These are phyloP conservation scores for Embidobia sp. DNA, from an alignment of 2,888 invertebrate genomes.

Conservation along the genomic window DNA sequence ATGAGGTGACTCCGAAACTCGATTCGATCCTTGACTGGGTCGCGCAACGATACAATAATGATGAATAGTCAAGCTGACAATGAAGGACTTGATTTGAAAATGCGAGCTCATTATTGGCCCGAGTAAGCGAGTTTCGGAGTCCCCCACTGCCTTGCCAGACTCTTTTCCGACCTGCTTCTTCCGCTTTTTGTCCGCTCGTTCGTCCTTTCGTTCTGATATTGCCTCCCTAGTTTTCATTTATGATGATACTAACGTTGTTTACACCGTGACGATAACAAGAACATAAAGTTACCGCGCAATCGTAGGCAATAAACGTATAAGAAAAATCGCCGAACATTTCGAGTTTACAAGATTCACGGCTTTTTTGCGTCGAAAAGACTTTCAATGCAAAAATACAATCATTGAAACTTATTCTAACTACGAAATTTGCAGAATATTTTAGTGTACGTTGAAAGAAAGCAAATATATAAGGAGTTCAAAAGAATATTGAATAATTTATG, in stretches of 20 bases:
- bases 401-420: too few species aligned
- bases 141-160: conserved; percentile 18
- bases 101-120: conserved; percentile 75
- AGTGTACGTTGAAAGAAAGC: too few species aligned
- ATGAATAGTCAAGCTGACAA: conserved; percentile 73
- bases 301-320: background rate
- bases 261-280: conserved; percentile 10
- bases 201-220: conserved; percentile 4
- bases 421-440: too few species aligned
- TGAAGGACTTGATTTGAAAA: conserved; percentile 77
- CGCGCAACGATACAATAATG: conserved; percentile 66
- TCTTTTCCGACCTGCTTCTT: conserved; percentile 55
- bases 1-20: conserved; percentile 39
- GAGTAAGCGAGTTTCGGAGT: conserved; percentile 45
- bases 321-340: background rate
- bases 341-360: background rate
- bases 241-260: conserved; percentile 12
- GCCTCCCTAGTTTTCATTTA: conserved; percentile 19
- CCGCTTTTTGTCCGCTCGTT: conserved; percentile 40
- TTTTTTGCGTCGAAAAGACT: too few species aligned
- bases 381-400: too few species aligned
- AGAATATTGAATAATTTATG: too few species aligned
- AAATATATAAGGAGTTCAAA: too few species aligned
- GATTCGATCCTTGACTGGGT: conserved; percentile 36
- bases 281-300: background rate